These are phyloP conservation scores for Dipodomys stephensi DNA, from an alignment of 2,113 vertebrate species.

Conservation along the genomic window DNA sequence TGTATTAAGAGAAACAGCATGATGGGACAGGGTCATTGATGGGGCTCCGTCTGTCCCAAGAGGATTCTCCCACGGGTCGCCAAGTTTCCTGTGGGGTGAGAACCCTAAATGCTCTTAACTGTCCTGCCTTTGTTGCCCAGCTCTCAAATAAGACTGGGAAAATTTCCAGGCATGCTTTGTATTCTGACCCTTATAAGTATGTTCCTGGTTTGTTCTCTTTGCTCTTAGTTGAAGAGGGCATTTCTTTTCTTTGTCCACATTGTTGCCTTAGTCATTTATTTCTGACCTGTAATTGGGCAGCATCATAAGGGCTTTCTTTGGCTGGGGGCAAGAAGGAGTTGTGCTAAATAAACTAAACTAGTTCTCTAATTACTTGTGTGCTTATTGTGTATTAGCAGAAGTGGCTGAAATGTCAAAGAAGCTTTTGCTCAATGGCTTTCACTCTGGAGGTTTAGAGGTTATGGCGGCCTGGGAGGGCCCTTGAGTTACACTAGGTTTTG, in stretches of 20 bases:
- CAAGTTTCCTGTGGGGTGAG: constrained; percentile 63
- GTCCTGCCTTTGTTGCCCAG: neutral
- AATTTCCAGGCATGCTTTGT: constrained; percentile 71
- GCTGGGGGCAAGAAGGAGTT: constrained; percentile 62
- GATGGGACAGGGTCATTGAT: constrained; percentile 56
- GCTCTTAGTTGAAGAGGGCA: constrained; percentile 72
- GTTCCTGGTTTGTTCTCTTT: constrained; percentile 56
- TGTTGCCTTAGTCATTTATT: constrained; percentile 76
- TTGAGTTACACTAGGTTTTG: constrained; percentile 63
- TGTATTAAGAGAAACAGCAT: neutral
- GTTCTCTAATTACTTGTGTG: constrained; percentile 77
- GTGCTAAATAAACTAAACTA: constrained; percentile 75
- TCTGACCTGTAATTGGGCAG: constrained; percentile 76
- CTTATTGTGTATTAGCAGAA: constrained; percentile 77
- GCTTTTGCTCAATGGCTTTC: constrained; percentile 68
- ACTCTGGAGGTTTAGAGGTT: constrained; percentile 62
- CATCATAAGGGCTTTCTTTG: constrained; percentile 71
- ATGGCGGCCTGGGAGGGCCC: constrained; percentile 51
- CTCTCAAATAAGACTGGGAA: constrained; percentile 71
- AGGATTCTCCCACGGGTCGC: constrained; percentile 74
- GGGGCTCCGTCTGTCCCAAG: constrained; percentile 55
- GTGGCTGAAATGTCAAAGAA: constrained; percentile 72
- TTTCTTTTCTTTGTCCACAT: constrained; percentile 69
- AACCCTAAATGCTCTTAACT: constrained; percentile 60
- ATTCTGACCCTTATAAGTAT: constrained; percentile 63